Percentiles rank a stretch among this genome's conserved stretches.
Evolutionary conservation across 2,113 vertebrate genomes (phyloP).

Genomic region (Rhizomys pruinosus): DNA sequence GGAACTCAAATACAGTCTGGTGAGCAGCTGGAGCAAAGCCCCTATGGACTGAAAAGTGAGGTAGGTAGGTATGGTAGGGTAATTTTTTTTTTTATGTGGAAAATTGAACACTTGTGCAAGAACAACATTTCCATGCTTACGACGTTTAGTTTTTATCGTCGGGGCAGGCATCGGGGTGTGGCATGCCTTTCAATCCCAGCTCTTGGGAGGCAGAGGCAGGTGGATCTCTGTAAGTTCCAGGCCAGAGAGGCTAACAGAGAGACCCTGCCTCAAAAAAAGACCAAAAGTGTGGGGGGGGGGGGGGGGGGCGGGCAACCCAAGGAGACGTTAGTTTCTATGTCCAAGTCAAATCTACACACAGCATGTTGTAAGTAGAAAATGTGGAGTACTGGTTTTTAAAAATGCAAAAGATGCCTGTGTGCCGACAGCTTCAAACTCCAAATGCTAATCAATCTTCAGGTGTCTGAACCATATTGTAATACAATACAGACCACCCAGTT

Average conservation of each 20-base stretch:
- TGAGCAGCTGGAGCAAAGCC: constrained; percentile 66
- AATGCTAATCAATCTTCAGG: not conserved
- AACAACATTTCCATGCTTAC: constrained; percentile 36
- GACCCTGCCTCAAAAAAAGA: too few species aligned
- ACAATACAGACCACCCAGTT: not conserved
- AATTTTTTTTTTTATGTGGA: constrained; percentile 56
- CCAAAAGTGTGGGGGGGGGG: too few species aligned
- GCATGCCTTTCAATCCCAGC: too few species aligned
- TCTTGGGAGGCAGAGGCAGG: too few species aligned
- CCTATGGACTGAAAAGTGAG: constrained; percentile 61
- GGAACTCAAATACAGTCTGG: constrained; percentile 30
- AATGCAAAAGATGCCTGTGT: not conserved
- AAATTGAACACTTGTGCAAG: constrained; percentile 55
- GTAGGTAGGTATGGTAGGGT: constrained; percentile 64
- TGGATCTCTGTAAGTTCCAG: too few species aligned
- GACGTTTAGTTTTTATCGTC: constrained; percentile 52
- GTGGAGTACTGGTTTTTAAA: constrained; percentile 12
- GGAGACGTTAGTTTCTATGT: too few species aligned
- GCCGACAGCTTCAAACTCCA: not conserved
- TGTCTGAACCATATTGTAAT: constrained; percentile 4
- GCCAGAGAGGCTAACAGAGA: too few species aligned
- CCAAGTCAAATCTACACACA: constrained; percentile 7
- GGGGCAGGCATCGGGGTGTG: too few species aligned
- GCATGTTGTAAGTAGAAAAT: constrained; percentile 10
- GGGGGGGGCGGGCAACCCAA: too few species aligned